Conservation (phyloP, 2,797 vertebrate species). For the Arnoldichthys spilopterus region DNA sequence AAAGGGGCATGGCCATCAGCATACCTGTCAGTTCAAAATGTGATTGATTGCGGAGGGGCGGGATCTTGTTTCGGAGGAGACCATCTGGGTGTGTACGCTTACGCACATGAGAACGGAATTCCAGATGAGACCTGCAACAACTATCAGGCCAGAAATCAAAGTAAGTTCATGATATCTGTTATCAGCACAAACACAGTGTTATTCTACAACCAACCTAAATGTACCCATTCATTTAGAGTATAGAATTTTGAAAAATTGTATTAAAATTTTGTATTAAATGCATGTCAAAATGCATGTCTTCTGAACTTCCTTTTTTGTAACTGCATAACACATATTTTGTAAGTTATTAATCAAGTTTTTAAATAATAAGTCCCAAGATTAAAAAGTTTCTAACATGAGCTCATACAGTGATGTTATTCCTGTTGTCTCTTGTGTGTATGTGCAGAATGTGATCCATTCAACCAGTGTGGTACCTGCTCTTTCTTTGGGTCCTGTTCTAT, state of each 20-base stretch:
- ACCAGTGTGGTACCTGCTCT: constrained; percentile 84
- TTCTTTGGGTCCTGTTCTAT: constrained; percentile 78
- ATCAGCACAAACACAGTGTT: not conserved
- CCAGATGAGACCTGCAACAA: constrained; percentile 97
- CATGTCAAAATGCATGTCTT: not conserved
- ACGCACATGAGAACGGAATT: constrained; percentile 85
- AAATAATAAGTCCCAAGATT: too few species aligned
- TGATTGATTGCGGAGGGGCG: constrained; percentile 85
- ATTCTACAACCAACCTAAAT: not conserved
- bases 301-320: not conserved
- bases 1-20: constrained; percentile 89
- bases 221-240: not conserved
- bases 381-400: too few species aligned
- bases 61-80: constrained; percentile 91
- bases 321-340: not conserved
- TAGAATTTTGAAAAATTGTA: not conserved
- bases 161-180: constrained; percentile 66
- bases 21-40: constrained; percentile 91
- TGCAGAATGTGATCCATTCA: constrained; percentile 83
- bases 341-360: not conserved
- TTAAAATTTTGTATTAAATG: not conserved
- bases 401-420: not conserved
- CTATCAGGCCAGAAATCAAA: constrained; percentile 93
- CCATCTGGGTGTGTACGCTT: constrained; percentile 85
- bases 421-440: not conserved